Base-by-base conservation (phyloP, 2,888 invertebrate species). In the Tachina fera region DNA sequence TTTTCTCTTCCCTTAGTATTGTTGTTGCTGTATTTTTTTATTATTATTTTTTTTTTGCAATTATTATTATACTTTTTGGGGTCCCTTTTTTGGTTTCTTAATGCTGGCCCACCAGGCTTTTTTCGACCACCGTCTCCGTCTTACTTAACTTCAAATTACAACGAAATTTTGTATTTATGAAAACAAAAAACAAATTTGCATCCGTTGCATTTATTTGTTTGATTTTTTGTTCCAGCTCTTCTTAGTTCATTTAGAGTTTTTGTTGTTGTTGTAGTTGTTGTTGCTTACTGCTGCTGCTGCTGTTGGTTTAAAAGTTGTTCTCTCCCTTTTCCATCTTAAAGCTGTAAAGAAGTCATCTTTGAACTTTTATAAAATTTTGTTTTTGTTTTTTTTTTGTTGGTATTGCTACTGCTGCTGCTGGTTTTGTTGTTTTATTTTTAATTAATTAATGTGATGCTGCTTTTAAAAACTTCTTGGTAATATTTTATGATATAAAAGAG, bases 181-280 rank as follows among this genome's bases (percentile, higher is more conserved):
- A 56, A 74, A 77, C 43, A 51, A 10, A 45, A 84, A 80, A 80
- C 22, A 76, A 31, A 83, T 86, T 86, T 86, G 86, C 86, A 86
- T 86, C 86, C 86, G 86, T 76, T 86, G 86, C 86, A 86, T 83
- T 86, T 86, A 79, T 82, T 83, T 86, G 68, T 86, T 85, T 71
- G 67, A 63, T 65, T 71, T 80, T 70, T 78, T 82, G 53, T 68
- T 78, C 60, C 63, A 39, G 65, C 78, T 81, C 76, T 78, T 63
- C 63, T 85, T 63, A 74, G 47, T 78, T 75, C 51, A 49, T 75
- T 43, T 39, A 63, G 56, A 47, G 13, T 65, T 70, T 31, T 61
- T 67, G 11, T 77, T 60, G 9, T 68, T 53, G 63, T 61, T 68
- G 47, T 47, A 58, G 14, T 47, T 56, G 47, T 47, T 63, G 70